Base-by-base conservation (phyloP, 2,113 vertebrate genomes). In the Protobothrops flavoviridis region DNA sequence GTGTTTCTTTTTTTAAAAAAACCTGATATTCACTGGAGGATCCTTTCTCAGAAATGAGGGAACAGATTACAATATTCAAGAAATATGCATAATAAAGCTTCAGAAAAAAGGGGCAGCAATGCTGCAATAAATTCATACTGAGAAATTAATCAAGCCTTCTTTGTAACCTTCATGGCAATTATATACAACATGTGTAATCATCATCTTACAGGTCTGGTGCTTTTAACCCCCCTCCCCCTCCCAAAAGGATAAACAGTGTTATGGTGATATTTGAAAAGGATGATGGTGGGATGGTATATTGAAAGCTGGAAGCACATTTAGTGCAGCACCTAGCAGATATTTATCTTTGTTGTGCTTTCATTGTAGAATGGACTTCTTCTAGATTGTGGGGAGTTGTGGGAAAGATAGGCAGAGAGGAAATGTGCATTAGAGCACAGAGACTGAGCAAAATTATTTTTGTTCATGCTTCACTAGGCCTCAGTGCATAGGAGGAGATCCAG, bases 401-500 rank as follows among this genome's bases (percentile, higher is more conserved):
- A 61, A 93, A 88, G 94, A 95, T 90, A 94, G 93, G 61, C 74
- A 0, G 69, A 94, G 96, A 95, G 96, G 88, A 95, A 96, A 94
- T 97, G 97, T 4, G 97, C 97, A 94, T 97, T 94, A 96, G 97
- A 98, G 97, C 97, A 97, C 97, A 97, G 97, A 97, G 97, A 98
- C 97, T 97, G 97, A 97, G 97, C 95, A 98, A 98, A 98, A 98
- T 98, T 98, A 98, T 98, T 98, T 98, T 97, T 97, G 96, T 98
- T 98, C 97, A 98, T 98, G 98, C 97, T 98, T 98, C 97, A 95
- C 97, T 97, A 97, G 96, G 95, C 95, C 97, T 95, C 95, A 96
- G 96, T 96, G 98, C 95, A 93, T 94, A 97, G 96, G 96, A 96
- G 94, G 97, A 95, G 95, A 97, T 96, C 96, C 95, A 95, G 97